Evolutionary conservation across 2,113 vertebrate species (phyloP), one percentile per base, ranked within the genome.

Genomic region (Ranitomeya imitator): DNA sequence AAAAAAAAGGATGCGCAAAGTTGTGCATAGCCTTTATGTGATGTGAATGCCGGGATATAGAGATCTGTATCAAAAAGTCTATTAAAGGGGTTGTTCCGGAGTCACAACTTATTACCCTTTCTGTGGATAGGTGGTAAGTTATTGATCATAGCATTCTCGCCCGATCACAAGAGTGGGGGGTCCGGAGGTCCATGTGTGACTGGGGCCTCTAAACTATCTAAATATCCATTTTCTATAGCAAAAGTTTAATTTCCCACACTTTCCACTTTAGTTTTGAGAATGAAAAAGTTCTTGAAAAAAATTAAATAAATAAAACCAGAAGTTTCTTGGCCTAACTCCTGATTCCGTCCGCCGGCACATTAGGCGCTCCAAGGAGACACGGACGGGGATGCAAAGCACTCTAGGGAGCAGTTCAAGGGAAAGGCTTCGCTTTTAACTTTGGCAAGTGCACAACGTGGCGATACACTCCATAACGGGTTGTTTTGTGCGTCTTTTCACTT

Each of bases 321-420:
- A 65, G 31, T 83, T 2, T 21, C 3, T 16, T 19, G 84, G 84
- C 69, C 77, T 77, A 63, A 86, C 63, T 76, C 21, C 11, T 59
- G 51, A 45, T 76, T 63, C 86, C 19, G 14, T 76, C 73, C 7
- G 37, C 18, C 12, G 31, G 78, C 9, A 45, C 79, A 83, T 83
- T 88, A 37, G 71, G 67, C 19, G 83, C 86, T 76, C 86, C 86
- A 63, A 76, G 69, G 86, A 52, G 83, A 88, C 79, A 21, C 31
- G 78, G 79, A 61, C 55, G 63, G 51, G 21, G 54, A 82, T 83
- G 31, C 69, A 23, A 80, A 83, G 21, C 54, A 61, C 79, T 88
- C 31, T 67, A 73, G 60, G 37, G 76, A 76, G 26, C 79, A 88
- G 86, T 61, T 83, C 86, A 88, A 74, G 86, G 55, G 37, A 83